Conservation (phyloP, 1,140 invertebrate species). For the Meloidogyne floridensis region DNA sequence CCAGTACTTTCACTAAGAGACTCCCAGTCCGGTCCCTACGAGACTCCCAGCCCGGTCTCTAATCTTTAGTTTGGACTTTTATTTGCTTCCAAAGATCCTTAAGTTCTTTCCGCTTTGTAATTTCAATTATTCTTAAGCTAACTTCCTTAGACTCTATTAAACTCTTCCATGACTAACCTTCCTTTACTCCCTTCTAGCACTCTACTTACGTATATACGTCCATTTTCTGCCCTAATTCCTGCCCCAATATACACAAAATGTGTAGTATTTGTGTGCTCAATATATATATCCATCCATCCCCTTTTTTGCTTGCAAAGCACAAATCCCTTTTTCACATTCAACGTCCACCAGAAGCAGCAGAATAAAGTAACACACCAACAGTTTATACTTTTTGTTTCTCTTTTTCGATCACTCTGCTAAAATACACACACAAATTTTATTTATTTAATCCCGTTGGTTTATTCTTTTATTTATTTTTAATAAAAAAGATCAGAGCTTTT, state of each 20-base stretch:
- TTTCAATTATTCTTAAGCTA: too few relatives aligned
- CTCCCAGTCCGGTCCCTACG: too few relatives aligned
- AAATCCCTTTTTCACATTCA: background rate
- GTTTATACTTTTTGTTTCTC: background rate
- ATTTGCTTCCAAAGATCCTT: too few relatives aligned
- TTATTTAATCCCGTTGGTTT: conserved; percentile 1
- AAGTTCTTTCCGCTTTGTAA: too few relatives aligned
- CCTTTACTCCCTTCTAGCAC: background rate
- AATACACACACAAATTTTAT: background rate
- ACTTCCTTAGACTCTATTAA: background rate
- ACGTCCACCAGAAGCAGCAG: too few relatives aligned
- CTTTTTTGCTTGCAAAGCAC: background rate
- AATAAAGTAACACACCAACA: background rate
- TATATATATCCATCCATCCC: background rate
- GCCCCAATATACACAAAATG: background rate
- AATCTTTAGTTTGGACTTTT: too few relatives aligned
- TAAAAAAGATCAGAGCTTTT: background rate
- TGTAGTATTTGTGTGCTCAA: conserved; percentile 2
- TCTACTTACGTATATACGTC: background rate
- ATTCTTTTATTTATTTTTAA: background rate
- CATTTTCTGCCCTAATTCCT: conserved; percentile 3
- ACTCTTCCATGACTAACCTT: background rate
- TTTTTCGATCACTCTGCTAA: background rate
- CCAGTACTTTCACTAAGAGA: too few relatives aligned
- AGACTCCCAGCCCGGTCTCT: too few relatives aligned